Percentiles rank a stretch among this genome's conserved stretches.
Evolutionary conservation across 2,888 invertebrate species (phyloP).

Genomic region (Melangyna quadrimaculata): DNA sequence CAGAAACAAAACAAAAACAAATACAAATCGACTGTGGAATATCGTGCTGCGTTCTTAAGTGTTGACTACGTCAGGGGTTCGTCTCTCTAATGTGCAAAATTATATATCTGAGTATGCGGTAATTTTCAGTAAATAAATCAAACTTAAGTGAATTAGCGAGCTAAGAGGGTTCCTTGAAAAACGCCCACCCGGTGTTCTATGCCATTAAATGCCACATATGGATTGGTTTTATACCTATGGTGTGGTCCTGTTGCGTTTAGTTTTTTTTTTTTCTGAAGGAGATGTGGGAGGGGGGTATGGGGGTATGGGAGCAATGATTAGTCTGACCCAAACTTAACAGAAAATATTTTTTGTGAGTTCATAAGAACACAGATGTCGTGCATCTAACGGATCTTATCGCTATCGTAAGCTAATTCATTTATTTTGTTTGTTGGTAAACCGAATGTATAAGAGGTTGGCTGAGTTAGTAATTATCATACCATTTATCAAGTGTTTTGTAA

Average conservation of each 20-base stretch:
- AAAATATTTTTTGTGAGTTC: background rate
- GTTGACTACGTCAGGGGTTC: conserved; percentile 73
- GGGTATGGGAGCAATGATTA: background rate
- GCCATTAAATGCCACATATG: conserved; percentile 70
- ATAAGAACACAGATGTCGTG: background rate
- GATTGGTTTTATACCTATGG: conserved; percentile 47
- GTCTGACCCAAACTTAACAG: background rate
- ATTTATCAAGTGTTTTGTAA: too few relatives aligned
- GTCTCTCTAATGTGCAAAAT: conserved; percentile 68
- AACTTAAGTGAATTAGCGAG: conserved; percentile 70
- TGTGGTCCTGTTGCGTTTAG: conserved; percentile 46
- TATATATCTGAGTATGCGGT: conserved; percentile 69
- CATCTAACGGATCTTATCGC: background rate
- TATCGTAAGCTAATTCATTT: too few relatives aligned
- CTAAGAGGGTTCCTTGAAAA: conserved; percentile 63
- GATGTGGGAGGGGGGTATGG: too few relatives aligned
- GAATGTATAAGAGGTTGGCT: too few relatives aligned
- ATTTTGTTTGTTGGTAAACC: too few relatives aligned
- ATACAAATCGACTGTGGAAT: conserved; percentile 63
- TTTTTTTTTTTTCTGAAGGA: background rate
- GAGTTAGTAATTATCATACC: too few relatives aligned
- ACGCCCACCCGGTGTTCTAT: conserved; percentile 63
- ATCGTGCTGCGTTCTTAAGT: conserved; percentile 76
- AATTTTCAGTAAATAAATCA: conserved; percentile 69
- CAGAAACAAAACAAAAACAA: conserved; percentile 25